phyloP scores from a whole-genome alignment of 2,888 invertebrate genomes.

The Eupithecia vulgata region DNA sequence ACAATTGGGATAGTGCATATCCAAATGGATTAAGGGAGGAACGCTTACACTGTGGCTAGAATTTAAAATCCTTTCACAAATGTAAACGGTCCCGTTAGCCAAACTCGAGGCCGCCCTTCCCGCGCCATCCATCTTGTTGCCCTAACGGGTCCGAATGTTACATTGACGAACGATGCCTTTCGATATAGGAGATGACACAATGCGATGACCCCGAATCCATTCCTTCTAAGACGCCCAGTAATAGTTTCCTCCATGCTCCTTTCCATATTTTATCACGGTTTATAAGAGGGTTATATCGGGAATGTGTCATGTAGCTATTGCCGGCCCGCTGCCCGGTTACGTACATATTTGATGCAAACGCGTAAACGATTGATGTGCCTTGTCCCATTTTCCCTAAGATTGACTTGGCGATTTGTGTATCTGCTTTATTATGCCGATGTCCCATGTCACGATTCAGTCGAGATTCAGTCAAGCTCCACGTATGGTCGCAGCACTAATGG shows the following conservation, averaged over 20 bases:
- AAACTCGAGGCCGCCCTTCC: constrained; percentile 50
- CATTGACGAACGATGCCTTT: constrained; percentile 70
- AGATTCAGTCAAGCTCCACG: constrained; percentile 39
- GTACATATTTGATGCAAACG: constrained; percentile 73
- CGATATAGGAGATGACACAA: constrained; percentile 78
- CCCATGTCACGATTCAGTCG: constrained; percentile 37
- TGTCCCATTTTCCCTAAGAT: constrained; percentile 61
- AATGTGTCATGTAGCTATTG: constrained; percentile 69
- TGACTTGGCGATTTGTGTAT: constrained; percentile 64
- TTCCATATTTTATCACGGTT: constrained; percentile 74
- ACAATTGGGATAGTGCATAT: constrained; percentile 36
- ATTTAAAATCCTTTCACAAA: constrained; percentile 70
- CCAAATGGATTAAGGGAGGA: constrained; percentile 27
- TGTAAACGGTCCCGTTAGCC: constrained; percentile 58
- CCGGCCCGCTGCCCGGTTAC: constrained; percentile 54
- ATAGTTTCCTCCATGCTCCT: constrained; percentile 70
- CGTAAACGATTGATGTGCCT: constrained; percentile 72
- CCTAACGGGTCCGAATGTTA: constrained; percentile 55
- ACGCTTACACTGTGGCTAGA: constrained; percentile 26
- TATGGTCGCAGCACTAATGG: constrained; percentile 56
- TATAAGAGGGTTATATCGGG: constrained; percentile 74
- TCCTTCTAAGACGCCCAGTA: constrained; percentile 65
- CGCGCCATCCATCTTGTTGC: constrained; percentile 65
- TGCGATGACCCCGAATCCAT: constrained; percentile 77
- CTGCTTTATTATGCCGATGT: constrained; percentile 47